Percentiles rank a stretch among this genome's conserved stretches.
Evolutionary conservation across 2,797 vertebrate species (phyloP).

Genomic region (Spheniscus humboldti): DNA sequence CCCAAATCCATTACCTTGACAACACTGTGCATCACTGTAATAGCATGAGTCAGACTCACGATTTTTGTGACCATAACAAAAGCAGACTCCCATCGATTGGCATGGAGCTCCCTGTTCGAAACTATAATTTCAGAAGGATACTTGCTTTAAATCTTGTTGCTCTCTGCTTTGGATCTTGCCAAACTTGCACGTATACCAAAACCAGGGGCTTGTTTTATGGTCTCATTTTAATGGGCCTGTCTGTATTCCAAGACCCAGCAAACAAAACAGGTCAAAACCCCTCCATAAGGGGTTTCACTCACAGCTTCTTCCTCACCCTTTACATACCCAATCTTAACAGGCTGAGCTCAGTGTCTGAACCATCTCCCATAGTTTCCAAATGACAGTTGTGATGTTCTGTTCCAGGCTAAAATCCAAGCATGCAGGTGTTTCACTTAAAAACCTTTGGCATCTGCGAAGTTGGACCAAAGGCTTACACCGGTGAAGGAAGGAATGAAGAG

Average conservation of each 20-base stretch:
- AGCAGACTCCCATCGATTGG: slow-evolving; percentile 53
- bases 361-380: neutral
- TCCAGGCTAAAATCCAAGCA: neutral
- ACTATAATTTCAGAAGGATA: slow-evolving; percentile 25
- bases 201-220: neutral
- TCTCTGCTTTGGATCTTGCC: neutral
- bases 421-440: neutral
- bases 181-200: slow-evolving; percentile 8
- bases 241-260: neutral
- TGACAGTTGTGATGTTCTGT: neutral
- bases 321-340: neutral
- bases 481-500: neutral
- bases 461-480: neutral
- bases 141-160: slow-evolving; percentile 7
- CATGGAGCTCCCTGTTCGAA: neutral
- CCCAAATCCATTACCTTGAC: slow-evolving; percentile 62
- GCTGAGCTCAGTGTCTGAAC: neutral
- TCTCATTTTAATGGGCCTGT: slow-evolving; percentile 23
- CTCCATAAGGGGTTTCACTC: neutral
- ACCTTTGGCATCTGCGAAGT: neutral
- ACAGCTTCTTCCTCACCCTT: neutral
- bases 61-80: slow-evolving; percentile 38
- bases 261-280: neutral
- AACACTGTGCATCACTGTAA: slow-evolving; percentile 52
- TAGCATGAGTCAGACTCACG: neutral